Conservation (phyloP, 2,797 vertebrate species). For the Cyprinella venusta region DNA sequence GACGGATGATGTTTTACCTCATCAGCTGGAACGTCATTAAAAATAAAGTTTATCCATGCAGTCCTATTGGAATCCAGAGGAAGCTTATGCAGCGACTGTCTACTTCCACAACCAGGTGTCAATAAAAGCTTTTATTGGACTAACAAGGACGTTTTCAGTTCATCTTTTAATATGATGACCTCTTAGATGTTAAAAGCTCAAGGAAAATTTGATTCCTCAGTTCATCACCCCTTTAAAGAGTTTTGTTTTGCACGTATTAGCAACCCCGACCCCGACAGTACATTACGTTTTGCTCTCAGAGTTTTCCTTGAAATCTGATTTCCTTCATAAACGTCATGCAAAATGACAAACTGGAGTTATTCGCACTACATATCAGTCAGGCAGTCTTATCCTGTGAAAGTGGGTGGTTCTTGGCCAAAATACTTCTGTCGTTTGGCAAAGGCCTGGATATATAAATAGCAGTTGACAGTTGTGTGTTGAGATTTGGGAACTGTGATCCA, state of each 20-base stretch:
- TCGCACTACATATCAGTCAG: not conserved
- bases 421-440: not conserved
- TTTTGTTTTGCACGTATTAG: not conserved
- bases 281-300: not conserved
- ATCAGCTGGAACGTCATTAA: too few relatives aligned
- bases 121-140: too few relatives aligned
- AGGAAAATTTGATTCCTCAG: too few relatives aligned
- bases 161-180: too few relatives aligned
- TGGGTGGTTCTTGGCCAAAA: not conserved
- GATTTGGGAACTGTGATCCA: constrained; percentile 9
- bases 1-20: too few relatives aligned
- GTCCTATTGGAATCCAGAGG: too few relatives aligned
- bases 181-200: too few relatives aligned
- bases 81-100: too few relatives aligned
- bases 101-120: too few relatives aligned
- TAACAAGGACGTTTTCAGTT: too few relatives aligned
- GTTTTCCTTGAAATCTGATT: not conserved
- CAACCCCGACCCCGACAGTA: not conserved
- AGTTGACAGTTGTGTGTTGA: not conserved
- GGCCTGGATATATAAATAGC: not conserved
- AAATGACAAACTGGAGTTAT: not conserved
- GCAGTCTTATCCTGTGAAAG: not conserved
- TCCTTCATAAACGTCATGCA: not conserved
- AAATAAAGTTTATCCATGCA: too few relatives aligned
- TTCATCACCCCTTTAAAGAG: not conserved